Base-by-base conservation (phyloP, 2,888 invertebrate species). In the Mimachlamys varia region DNA sequence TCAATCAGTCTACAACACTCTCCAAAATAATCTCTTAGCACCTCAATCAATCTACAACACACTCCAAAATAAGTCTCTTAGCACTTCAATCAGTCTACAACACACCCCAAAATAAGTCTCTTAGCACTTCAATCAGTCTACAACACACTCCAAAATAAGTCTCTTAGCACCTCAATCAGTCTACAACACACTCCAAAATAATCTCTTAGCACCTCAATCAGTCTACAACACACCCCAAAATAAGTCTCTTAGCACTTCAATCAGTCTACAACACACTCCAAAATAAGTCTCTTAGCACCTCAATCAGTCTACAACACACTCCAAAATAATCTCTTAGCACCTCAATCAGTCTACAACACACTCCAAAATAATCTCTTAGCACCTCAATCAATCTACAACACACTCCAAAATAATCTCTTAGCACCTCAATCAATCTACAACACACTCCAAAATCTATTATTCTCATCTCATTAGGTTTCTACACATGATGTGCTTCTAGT, bases 211-310 rank as follows among this genome's bases (percentile, higher is more conserved):
- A 98, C 97, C 87, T 97, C 97, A 13, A 97, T 97, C 91, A 97
- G 94, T 93, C 97, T 97, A 95, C 15, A 92, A 91, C 37, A 90
- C 22, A 90, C 38, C 88, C 44, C 22, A 62, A 62, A 19, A 76
- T 76, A 97, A 97, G 90, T 97, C 97, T 88, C 97, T 97, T 89
- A 98, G 95, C 89, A 98, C 97, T 76, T 97, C 97, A 13, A 97
- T 97, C 91, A 97, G 94, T 93, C 97, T 97, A 95, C 15, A 92
- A 91, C 37, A 90, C 22, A 90, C 38, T 89, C 44, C 22, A 62
- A 62, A 19, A 76, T 76, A 97, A 97, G 90, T 97, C 97, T 88
- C 97, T 97, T 89, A 98, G 95, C 89, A 98, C 97, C 87, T 97
- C 97, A 13, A 97, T 97, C 91, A 97, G 94, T 93, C 97, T 97